Percentiles rank a stretch among this genome's conserved stretches.
Conservation (phyloP, 2,797 vertebrate genomes). For the Pseudomugil tenellus region DNA sequence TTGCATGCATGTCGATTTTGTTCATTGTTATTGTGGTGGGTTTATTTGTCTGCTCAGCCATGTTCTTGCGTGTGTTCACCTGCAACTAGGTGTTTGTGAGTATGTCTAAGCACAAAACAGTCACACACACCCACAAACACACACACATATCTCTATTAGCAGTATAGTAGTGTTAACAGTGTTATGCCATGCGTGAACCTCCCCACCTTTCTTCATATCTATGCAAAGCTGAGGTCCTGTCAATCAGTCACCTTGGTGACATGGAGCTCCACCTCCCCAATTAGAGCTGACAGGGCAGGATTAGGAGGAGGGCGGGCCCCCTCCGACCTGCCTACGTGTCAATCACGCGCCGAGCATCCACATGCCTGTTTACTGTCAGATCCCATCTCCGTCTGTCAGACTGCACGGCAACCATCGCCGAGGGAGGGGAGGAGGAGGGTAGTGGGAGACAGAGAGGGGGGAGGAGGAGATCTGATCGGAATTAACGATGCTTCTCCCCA, state of each 20-base stretch:
- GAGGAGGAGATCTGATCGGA: conserved; percentile 84
- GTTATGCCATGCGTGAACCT: conserved; percentile 80
- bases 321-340: conserved; percentile 86
- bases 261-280: conserved; percentile 88
- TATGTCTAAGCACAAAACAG: conserved; percentile 37
- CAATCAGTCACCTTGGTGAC: conserved; percentile 88
- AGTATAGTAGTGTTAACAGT: conserved; percentile 82
- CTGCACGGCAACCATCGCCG: conserved; percentile 78
- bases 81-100: conserved; percentile 54
- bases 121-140: conserved; percentile 36
- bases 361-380: conserved; percentile 89
- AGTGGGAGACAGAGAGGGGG: conserved; percentile 53
- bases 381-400: conserved; percentile 89
- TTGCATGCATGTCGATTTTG: conserved; percentile 67
- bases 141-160: conserved; percentile 81
- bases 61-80: conserved; percentile 69
- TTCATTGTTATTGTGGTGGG: conserved; percentile 69
- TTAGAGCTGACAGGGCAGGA: conserved; percentile 90
- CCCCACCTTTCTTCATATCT: conserved; percentile 85
- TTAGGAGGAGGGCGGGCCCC: conserved; percentile 86
- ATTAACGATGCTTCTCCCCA: conserved; percentile 86
- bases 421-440: conserved; percentile 72
- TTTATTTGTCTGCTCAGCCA: conserved; percentile 73
- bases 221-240: conserved; percentile 89
- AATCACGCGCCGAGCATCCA: conserved; percentile 86